phyloP scores from a whole-genome alignment of 2,797 vertebrate genomes.

The Epinephelus malabaricus region DNA sequence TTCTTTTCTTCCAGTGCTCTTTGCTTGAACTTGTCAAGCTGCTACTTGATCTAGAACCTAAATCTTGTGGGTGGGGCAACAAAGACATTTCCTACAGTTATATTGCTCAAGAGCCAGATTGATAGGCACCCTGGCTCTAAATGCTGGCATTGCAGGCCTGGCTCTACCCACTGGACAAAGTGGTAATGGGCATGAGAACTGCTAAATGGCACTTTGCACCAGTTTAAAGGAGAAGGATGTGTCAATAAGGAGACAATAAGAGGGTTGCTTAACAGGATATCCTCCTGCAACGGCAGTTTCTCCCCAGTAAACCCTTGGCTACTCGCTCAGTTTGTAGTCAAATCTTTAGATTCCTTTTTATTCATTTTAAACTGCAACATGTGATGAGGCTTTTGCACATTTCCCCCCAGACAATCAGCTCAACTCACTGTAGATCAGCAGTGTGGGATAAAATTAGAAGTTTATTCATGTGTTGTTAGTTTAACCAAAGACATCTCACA shows the following conservation, averaged over 20 bases:
- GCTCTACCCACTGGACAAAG: slow-evolving; percentile 13
- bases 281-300: slow-evolving; percentile 33
- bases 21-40: slow-evolving; percentile 81
- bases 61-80: slow-evolving; percentile 68
- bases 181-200: neutral
- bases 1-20: slow-evolving; percentile 70
- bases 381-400: neutral
- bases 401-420: neutral
- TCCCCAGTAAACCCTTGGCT: slow-evolving; percentile 3
- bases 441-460: slow-evolving; percentile 6
- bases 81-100: slow-evolving; percentile 62
- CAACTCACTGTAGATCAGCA: neutral
- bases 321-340: slow-evolving; percentile 7
- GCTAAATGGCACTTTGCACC: slow-evolving; percentile 33
- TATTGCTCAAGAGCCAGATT: slow-evolving; percentile 66
- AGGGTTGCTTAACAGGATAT: slow-evolving; percentile 52
- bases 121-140: slow-evolving; percentile 42
- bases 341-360: neutral
- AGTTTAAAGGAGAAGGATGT: slow-evolving; percentile 37
- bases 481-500: neutral
- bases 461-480: slow-evolving; percentile 7
- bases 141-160: slow-evolving; percentile 21
- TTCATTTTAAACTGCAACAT: slow-evolving; percentile 11
- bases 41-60: slow-evolving; percentile 75
- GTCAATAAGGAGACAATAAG: slow-evolving; percentile 13